Conservation (phyloP, 2,113 vertebrate species). For the Cyprinodon brontotheroides region DNA sequence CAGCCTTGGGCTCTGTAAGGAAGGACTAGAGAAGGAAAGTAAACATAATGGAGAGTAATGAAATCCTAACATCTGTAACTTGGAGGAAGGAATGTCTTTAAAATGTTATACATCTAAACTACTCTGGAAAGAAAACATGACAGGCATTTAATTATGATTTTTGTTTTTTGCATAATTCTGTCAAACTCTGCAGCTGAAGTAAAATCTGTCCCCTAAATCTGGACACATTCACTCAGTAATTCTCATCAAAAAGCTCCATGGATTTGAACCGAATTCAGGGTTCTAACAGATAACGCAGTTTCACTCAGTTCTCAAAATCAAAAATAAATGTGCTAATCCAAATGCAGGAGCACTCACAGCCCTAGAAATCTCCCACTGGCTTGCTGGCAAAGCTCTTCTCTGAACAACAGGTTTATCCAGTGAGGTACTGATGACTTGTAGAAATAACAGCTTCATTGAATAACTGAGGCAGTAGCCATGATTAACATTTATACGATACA, state of each 20-base stretch:
- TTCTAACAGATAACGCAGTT: constrained; percentile 1
- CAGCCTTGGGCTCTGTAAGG: no score
- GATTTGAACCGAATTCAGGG: constrained; percentile 41
- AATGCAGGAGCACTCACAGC: constrained; percentile 41
- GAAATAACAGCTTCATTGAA: constrained; percentile 35
- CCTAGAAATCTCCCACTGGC: constrained; percentile 37
- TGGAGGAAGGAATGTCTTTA: constrained; percentile 4
- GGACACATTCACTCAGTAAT: constrained; percentile 46
- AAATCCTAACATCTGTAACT: no score
- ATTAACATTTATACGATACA: not conserved
- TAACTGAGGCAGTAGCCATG: constrained; percentile 12
- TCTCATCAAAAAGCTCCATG: constrained; percentile 40
- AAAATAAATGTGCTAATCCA: constrained; percentile 38
- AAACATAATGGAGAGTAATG: no score
- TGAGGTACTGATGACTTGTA: constrained; percentile 34
- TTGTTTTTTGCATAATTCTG: constrained; percentile 26
- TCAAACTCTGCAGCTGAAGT: constrained; percentile 24
- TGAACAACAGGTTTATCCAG: constrained; percentile 30
- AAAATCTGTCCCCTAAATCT: constrained; percentile 34
- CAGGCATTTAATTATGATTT: constrained; percentile 24
- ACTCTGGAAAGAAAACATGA: constrained; percentile 12
- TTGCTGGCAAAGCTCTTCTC: constrained; percentile 14
- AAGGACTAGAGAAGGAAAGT: no score
- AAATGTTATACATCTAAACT: constrained; percentile 15
- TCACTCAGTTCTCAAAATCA: constrained; percentile 30